Evolutionary conservation across 2,888 invertebrate genomes (phyloP).

Genomic region (Agriopis marginaria): DNA sequence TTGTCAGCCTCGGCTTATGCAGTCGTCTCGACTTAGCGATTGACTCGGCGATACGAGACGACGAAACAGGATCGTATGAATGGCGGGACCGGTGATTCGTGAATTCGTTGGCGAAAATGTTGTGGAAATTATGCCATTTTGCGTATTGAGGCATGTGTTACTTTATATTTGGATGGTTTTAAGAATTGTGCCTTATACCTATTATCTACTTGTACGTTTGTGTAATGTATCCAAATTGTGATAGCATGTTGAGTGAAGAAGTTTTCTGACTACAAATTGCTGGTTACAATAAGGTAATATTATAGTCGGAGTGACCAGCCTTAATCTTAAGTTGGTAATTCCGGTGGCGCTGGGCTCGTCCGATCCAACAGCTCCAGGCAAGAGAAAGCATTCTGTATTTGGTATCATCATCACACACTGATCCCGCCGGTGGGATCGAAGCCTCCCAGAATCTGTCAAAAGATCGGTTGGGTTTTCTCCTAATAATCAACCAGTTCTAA

Average conservation of each 20-base stretch:
- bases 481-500: no score
- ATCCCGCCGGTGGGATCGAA: no score
- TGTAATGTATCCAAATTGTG: background rate
- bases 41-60: conserved; percentile 54
- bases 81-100: conserved; percentile 54
- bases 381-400: no score
- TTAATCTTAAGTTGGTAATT: no score
- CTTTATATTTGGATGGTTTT: conserved; percentile 21
- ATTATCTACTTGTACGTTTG: background rate
- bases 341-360: no score
- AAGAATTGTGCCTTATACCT: conserved; percentile 9
- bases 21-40: conserved; percentile 71
- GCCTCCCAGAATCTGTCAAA: no score
- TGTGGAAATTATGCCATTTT: conserved; percentile 45
- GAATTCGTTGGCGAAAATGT: conserved; percentile 46
- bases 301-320: no score
- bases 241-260: background rate
- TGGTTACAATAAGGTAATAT: no score
- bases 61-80: conserved; percentile 54
- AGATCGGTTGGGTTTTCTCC: no score
- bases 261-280: no score
- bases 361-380: no score
- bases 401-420: no score
- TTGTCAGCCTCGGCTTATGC: conserved; percentile 83
- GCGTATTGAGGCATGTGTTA: conserved; percentile 35